Evolutionary conservation across 2,797 vertebrate genomes (phyloP).

Genomic region (Ctenosaura bakeri): DNA sequence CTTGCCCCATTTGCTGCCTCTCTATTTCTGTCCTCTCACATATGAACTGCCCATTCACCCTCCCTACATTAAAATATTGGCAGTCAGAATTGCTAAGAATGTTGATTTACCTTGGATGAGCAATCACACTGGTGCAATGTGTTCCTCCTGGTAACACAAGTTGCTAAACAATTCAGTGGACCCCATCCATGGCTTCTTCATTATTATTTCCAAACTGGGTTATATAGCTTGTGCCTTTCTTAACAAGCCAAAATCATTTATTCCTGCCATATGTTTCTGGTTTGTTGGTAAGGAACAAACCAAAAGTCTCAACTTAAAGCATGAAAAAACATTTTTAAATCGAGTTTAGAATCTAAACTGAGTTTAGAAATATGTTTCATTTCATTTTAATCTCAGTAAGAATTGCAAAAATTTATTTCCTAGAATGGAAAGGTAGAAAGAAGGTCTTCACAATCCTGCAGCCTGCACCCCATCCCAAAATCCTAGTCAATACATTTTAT

Average conservation of each 20-base stretch:
- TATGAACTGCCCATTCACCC: neutral
- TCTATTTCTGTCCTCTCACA: neutral
- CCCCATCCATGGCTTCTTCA: too few species aligned
- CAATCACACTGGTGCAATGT: neutral
- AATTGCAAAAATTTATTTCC: neutral
- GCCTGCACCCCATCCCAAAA: neutral
- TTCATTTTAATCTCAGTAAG: neutral
- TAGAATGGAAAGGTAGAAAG: neutral
- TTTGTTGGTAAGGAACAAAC: too few species aligned
- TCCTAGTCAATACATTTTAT: neutral
- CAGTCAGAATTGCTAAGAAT: neutral
- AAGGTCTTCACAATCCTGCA: neutral
- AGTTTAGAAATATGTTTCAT: neutral
- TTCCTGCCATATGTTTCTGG: too few species aligned
- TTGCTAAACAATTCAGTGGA: too few species aligned
- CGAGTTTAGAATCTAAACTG: neutral
- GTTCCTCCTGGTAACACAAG: neutral
- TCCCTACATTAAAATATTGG: neutral
- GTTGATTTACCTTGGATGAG: neutral
- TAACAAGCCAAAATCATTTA: too few species aligned
- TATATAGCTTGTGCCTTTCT: too few species aligned
- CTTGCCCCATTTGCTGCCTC: neutral
- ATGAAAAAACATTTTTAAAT: neutral
- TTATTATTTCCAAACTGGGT: too few species aligned
- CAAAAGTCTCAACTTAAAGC: neutral